A percentile compares a stretch with the other conserved stretches of the same genome.
Evolutionary conservation across 2,797 vertebrate genomes (phyloP).

Genomic region (Podargus strigoides): DNA sequence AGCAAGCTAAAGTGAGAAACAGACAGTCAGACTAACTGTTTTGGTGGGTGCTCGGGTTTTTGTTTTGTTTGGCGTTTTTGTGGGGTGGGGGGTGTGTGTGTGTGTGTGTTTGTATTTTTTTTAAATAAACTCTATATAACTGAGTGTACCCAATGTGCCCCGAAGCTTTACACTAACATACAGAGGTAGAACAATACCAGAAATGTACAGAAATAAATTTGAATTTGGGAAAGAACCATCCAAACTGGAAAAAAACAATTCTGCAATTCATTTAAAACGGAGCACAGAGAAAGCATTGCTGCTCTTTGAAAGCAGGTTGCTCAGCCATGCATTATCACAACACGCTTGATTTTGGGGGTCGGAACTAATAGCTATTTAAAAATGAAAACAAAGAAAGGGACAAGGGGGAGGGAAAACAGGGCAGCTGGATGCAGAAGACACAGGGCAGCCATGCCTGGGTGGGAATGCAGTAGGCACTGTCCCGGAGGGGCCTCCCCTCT

Average conservation of each 20-base stretch:
- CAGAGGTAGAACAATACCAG: not conserved
- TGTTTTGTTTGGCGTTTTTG: not conserved
- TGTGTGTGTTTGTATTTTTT: not conserved
- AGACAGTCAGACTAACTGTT: not conserved
- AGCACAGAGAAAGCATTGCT: not conserved
- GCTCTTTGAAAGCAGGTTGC: not conserved
- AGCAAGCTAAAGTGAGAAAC: not conserved
- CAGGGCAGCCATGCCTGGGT: not conserved
- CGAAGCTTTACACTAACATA: not conserved
- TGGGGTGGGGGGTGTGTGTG: not conserved
- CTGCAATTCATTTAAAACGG: not conserved
- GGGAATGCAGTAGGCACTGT: not conserved
- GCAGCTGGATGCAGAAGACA: not conserved
- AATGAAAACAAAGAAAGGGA: not conserved
- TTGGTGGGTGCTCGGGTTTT: not conserved
- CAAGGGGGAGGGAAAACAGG: not conserved
- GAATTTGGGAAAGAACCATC: not conserved
- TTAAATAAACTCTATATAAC: not conserved
- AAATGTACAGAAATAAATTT: not conserved
- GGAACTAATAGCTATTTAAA: not conserved
- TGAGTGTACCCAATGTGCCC: not conserved
- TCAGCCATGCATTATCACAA: accelerated
- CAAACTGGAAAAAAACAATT: not conserved
- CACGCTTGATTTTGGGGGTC: not conserved
- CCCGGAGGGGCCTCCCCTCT: not conserved